These are phyloP conservation scores for Lamproptera curius DNA, from an alignment of 2,888 invertebrate species.

Conservation along the genomic window DNA sequence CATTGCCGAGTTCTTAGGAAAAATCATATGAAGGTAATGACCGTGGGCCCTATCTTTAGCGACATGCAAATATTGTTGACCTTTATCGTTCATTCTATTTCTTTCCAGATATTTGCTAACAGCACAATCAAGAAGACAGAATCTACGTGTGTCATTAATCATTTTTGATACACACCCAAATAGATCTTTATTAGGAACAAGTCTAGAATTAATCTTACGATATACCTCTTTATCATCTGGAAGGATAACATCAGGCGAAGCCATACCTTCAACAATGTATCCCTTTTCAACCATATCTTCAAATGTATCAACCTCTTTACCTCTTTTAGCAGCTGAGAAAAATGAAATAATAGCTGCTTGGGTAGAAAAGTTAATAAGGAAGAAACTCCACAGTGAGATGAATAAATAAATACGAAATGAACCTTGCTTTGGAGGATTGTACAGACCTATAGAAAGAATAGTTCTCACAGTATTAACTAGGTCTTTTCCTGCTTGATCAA, in stretches of 20 bases:
- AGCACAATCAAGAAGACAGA: slow-evolving; percentile 66
- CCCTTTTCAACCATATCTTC: slow-evolving; percentile 61
- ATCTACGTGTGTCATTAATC: slow-evolving; percentile 46
- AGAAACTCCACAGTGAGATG: slow-evolving; percentile 60
- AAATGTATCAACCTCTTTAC: slow-evolving; percentile 63
- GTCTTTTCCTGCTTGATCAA: slow-evolving; percentile 60
- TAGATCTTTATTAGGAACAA: slow-evolving; percentile 43
- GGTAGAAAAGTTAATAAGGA: slow-evolving; percentile 57
- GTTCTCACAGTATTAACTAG: slow-evolving; percentile 55
- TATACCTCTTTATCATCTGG: slow-evolving; percentile 57
- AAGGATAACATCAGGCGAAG: slow-evolving; percentile 62
- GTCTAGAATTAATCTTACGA: slow-evolving; percentile 49
- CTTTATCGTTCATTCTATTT: slow-evolving; percentile 53
- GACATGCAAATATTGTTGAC: slow-evolving; percentile 63
- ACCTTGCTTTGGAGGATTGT: slow-evolving; percentile 45
- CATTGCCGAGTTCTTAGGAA: slow-evolving; percentile 53
- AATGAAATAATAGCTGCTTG: slow-evolving; percentile 69
- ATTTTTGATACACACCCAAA: slow-evolving; percentile 49
- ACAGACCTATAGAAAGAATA: slow-evolving; percentile 45
- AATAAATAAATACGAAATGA: slow-evolving; percentile 55
- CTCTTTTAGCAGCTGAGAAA: slow-evolving; percentile 59
- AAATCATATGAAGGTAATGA: slow-evolving; percentile 52
- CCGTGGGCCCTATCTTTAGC: slow-evolving; percentile 62
- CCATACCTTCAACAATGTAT: slow-evolving; percentile 58
- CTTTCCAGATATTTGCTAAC: slow-evolving; percentile 51